A percentile compares a stretch with the other conserved stretches of the same genome.
Conservation (phyloP, 2,888 invertebrate species). For the Nomada fabriciana region DNA sequence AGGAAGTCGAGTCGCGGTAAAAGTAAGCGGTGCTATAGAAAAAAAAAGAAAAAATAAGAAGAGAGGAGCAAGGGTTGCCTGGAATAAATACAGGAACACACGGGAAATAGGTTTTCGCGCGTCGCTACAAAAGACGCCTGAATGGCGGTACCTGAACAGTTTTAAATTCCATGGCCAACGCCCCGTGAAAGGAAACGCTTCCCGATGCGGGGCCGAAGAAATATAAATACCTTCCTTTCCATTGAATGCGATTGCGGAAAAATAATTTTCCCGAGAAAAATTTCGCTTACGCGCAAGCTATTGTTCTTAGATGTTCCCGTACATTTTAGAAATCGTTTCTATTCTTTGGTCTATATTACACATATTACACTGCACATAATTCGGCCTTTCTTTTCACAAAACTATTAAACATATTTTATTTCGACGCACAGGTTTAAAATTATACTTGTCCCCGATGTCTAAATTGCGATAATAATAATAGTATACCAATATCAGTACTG, state of each 20-base stretch:
- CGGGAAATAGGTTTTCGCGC: slow-evolving; percentile 49
- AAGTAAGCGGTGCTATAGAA: slow-evolving; percentile 23
- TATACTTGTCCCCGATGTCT: no score
- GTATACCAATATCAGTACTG: no score
- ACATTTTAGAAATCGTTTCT: neutral
- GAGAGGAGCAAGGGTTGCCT: slow-evolving; percentile 4
- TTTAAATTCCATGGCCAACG: slow-evolving; percentile 47
- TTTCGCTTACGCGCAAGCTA: no score
- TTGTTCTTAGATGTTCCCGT: neutral
- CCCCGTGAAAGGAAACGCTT: slow-evolving; percentile 15
- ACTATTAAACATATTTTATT: no score
- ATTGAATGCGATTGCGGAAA: neutral
- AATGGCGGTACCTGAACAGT: slow-evolving; percentile 26
- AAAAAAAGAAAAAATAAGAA: neutral
- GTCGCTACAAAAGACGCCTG: slow-evolving; percentile 8
- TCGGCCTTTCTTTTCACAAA: neutral
- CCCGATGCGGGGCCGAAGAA: neutral
- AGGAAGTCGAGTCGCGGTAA: slow-evolving; percentile 46
- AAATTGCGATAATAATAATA: no score
- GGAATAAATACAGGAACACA: slow-evolving; percentile 50
- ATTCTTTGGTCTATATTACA: neutral
- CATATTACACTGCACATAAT: neutral
- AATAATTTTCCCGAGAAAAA: slow-evolving; percentile 3
- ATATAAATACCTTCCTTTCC: slow-evolving; percentile 10
- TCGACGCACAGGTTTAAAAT: no score